phyloP scores from a whole-genome alignment of 2,113 vertebrate genomes.

The Eurystomus gularis region DNA sequence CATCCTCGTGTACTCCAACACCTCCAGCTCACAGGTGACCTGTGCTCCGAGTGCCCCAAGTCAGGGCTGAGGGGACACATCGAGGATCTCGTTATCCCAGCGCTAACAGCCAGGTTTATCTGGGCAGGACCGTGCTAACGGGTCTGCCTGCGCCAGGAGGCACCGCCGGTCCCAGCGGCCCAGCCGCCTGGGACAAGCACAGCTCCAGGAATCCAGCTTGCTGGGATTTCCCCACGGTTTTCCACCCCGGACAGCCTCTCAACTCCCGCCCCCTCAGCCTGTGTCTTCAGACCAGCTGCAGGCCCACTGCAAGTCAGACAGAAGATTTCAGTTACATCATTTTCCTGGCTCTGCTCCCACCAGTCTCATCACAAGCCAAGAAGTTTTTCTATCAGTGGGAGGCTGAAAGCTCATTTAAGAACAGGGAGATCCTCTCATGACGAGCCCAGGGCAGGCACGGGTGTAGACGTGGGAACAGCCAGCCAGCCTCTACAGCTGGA shows the following conservation, averaged over 20 bases:
- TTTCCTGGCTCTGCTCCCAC: conserved; percentile 48
- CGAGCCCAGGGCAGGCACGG: not conserved
- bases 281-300: conserved; percentile 21
- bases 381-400: conserved; percentile 39
- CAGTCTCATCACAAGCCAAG: conserved; percentile 45
- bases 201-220: rapidly evolving
- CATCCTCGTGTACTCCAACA: not conserved
- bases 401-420: conserved; percentile 17
- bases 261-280: not conserved
- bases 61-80: not conserved
- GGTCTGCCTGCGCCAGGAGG: no score
- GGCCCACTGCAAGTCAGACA: conserved; percentile 4
- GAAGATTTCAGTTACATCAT: conserved; percentile 24
- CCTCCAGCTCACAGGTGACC: not conserved
- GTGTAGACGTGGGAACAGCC: not conserved
- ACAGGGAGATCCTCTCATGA: not conserved
- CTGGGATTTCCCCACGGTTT: not conserved
- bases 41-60: rapidly evolving
- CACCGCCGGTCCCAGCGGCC: not conserved
- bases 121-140: not conserved
- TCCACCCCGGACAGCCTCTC: not conserved
- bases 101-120: not conserved
- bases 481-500: not conserved
- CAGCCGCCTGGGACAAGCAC: not conserved
- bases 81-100: rapidly evolving